Conservation (phyloP, 2,888 invertebrate species). For the Phania funesta region DNA sequence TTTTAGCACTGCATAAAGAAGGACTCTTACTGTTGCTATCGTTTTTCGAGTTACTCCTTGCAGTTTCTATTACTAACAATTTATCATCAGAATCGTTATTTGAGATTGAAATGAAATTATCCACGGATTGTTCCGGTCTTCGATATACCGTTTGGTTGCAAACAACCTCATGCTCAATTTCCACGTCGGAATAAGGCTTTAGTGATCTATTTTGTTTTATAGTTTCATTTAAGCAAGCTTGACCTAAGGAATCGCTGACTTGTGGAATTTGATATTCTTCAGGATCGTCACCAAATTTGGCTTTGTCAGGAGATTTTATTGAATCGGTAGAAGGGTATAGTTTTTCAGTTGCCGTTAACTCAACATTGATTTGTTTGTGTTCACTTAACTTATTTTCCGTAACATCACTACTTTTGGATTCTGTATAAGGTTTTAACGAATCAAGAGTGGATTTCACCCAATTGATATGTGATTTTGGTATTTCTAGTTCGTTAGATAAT, state of each 20-base stretch:
- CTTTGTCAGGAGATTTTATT: not conserved
- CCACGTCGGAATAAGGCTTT: conserved; percentile 15
- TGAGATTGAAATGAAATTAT: conserved; percentile 10
- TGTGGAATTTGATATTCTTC: too few species aligned
- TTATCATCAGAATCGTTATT: conserved; percentile 42
- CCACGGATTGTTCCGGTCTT: conserved; percentile 2
- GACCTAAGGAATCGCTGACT: too few species aligned
- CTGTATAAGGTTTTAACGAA: not conserved
- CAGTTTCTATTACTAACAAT: not conserved
- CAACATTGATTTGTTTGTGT: not conserved
- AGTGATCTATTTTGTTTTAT: not conserved
- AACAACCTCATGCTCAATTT: conserved; percentile 29
- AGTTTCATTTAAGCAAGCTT: too few species aligned
- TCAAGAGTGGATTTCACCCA: too few species aligned
- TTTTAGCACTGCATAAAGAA: not conserved
- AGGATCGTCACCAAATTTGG: not conserved
- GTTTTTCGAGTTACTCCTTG: not conserved
- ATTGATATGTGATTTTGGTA: too few species aligned
- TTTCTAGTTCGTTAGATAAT: too few species aligned
- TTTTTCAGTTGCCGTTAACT: conserved; percentile 18
- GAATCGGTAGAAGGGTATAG: not conserved
- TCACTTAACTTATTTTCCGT: not conserved
- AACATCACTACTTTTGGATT: not conserved
- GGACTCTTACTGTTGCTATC: not conserved
- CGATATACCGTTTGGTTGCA: conserved; percentile 1